phyloP scores from a whole-genome alignment of 2,888 invertebrate species.

The Caenorhabditis macrosperma region DNA sequence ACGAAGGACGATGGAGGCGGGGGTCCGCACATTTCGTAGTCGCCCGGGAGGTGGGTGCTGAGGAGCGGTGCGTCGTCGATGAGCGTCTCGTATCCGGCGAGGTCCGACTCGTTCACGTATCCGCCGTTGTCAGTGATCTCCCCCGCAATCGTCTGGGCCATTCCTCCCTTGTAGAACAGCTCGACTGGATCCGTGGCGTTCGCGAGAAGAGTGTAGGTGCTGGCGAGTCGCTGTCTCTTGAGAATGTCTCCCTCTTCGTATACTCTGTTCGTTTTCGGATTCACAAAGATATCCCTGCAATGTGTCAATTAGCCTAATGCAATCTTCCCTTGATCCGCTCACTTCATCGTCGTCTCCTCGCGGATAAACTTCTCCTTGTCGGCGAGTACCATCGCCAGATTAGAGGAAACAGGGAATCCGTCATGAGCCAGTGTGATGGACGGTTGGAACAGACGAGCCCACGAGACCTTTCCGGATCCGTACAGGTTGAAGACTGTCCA shows the following conservation, averaged over 20 bases:
- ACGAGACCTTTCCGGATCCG: conserved; percentile 76
- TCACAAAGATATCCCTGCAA: conserved; percentile 76
- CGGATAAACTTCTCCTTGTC: conserved; percentile 75
- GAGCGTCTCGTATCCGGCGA: conserved; percentile 72
- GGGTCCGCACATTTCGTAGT: conserved; percentile 87
- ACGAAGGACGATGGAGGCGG: conserved; percentile 92
- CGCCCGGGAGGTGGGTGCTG: conserved; percentile 72
- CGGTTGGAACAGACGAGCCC: conserved; percentile 72
- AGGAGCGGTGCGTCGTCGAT: conserved; percentile 74
- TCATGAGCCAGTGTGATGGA: conserved; percentile 73
- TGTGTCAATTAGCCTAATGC: background rate
- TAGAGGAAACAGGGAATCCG: conserved; percentile 77
- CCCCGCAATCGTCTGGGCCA: conserved; percentile 78
- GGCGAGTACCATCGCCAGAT: conserved; percentile 76
- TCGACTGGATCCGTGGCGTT: conserved; percentile 77
- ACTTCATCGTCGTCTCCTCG: conserved; percentile 76
- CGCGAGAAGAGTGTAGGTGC: conserved; percentile 68
- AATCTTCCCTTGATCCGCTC: background rate
- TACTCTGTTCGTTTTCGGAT: conserved; percentile 76
- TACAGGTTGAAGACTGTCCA: conserved; percentile 77
- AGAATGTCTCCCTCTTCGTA: conserved; percentile 80
- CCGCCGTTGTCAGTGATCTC: conserved; percentile 77
- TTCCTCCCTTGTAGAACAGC: conserved; percentile 79
- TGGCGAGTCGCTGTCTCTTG: conserved; percentile 65
- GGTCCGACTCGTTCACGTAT: conserved; percentile 72